These are phyloP conservation scores for Aricia agestis DNA, from an alignment of 1,140 invertebrate genomes.

Conservation along the genomic window DNA sequence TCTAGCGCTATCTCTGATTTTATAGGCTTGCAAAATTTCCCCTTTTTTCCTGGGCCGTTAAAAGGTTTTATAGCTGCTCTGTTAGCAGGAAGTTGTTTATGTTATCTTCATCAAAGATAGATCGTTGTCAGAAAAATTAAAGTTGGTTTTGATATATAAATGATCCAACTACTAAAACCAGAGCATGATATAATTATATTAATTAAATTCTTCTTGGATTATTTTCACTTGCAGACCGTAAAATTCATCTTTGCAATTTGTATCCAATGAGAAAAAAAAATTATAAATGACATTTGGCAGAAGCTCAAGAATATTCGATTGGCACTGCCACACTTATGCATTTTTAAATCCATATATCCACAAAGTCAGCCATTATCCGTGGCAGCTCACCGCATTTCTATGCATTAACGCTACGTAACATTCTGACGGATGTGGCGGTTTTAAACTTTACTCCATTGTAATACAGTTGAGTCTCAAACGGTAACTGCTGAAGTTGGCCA, in stretches of 20 bases:
- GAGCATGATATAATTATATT: too few relatives aligned
- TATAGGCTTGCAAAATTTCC: background rate
- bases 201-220: background rate
- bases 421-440: background rate
- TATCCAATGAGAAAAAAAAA: background rate
- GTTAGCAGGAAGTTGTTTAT: background rate
- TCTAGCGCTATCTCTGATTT: background rate
- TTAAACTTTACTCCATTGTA: slow-evolving; percentile 29
- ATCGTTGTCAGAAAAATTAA: too few relatives aligned
- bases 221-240: background rate
- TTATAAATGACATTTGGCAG: slow-evolving; percentile 27
- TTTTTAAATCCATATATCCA: slow-evolving; percentile 51
- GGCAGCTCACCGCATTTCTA: slow-evolving; percentile 58
- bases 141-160: too few relatives aligned
- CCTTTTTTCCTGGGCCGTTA: background rate
- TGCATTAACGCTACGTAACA: slow-evolving; percentile 46
- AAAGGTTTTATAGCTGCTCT: background rate
- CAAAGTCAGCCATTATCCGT: slow-evolving; percentile 53
- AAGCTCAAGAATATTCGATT: slow-evolving; percentile 38
- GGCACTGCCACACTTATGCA: slow-evolving; percentile 32
- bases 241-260: background rate
- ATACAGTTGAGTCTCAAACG: slow-evolving; percentile 48
- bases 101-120: background rate
- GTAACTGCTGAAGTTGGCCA: slow-evolving; percentile 46
- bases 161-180: too few relatives aligned